Evolutionary conservation across 2,797 vertebrate species (phyloP).

Genomic region (Acanthiza pusilla): DNA sequence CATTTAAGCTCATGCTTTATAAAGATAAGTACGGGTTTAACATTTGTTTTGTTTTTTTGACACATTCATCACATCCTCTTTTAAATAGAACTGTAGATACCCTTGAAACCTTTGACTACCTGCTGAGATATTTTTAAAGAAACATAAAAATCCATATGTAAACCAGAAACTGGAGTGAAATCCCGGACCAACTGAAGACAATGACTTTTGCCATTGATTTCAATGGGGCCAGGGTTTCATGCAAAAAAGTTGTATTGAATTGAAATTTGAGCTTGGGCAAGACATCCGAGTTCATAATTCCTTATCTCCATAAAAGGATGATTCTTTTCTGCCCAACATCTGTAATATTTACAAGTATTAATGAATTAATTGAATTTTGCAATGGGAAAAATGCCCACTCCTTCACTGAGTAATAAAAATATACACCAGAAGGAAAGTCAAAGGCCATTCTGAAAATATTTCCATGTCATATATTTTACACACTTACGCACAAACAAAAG

Average conservation of each 20-base stretch:
- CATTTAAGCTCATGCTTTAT: background rate
- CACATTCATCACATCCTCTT: constrained; percentile 33
- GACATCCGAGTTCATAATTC: background rate
- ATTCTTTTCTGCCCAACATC: background rate
- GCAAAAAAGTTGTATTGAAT: background rate
- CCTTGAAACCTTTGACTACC: constrained; percentile 71
- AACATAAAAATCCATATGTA: background rate
- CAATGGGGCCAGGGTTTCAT: background rate
- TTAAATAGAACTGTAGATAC: constrained; percentile 29
- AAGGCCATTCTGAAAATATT: constrained; percentile 67
- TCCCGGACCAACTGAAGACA: constrained; percentile 1
- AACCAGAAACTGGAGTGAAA: background rate
- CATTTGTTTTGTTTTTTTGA: background rate
- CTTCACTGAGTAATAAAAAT: constrained; percentile 35
- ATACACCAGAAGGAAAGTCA: constrained; percentile 69
- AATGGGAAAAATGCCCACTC: constrained; percentile 1
- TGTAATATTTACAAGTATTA: constrained; percentile 38
- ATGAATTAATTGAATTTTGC: constrained; percentile 50
- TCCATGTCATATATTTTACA: constrained; percentile 67
- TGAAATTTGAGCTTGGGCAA: constrained; percentile 19
- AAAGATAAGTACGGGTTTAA: background rate
- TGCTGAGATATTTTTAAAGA: constrained; percentile 58
- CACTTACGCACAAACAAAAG: constrained; percentile 65
- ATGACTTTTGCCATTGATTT: background rate
- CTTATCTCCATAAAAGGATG: constrained; percentile 16